These are phyloP conservation scores for Ispidina lecontei DNA, from an alignment of 2,797 vertebrate species.

Conservation along the genomic window DNA sequence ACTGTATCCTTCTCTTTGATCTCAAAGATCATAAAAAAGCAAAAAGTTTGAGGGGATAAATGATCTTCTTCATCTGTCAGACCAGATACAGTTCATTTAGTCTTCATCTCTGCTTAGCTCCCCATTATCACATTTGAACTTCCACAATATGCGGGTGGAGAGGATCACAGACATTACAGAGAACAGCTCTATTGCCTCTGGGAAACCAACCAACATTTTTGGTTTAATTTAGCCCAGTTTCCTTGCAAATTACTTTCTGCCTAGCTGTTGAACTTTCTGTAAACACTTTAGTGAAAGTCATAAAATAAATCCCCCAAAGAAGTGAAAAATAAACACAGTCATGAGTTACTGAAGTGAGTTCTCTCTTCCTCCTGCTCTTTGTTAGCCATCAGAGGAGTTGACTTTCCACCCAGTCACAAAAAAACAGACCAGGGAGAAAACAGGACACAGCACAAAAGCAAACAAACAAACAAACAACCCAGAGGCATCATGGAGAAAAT, in stretches of 20 bases:
- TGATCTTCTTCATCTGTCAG: background rate
- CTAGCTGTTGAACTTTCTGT: constrained; percentile 5
- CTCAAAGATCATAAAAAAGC: background rate
- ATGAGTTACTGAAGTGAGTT: constrained; percentile 11
- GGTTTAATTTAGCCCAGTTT: constrained; percentile 14
- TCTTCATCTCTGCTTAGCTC: background rate
- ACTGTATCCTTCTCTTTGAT: background rate
- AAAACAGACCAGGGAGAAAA: background rate
- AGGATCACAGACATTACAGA: background rate
- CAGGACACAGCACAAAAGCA: background rate
- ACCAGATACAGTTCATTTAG: background rate
- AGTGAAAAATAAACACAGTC: constrained; percentile 32
- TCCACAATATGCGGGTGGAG: background rate
- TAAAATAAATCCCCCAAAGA: constrained; percentile 49
- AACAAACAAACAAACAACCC: background rate
- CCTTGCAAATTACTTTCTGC: constrained; percentile 34
- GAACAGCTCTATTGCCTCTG: background rate
- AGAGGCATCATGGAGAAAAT: background rate
- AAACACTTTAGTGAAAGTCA: constrained; percentile 41
- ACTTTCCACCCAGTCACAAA: constrained; percentile 35
- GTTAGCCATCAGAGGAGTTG: background rate
- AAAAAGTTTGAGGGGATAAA: background rate
- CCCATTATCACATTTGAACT: background rate
- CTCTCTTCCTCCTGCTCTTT: background rate
- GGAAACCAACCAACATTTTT: background rate